Base-by-base conservation (phyloP, 2,888 invertebrate species). In the Synergus laeviventris region DNA sequence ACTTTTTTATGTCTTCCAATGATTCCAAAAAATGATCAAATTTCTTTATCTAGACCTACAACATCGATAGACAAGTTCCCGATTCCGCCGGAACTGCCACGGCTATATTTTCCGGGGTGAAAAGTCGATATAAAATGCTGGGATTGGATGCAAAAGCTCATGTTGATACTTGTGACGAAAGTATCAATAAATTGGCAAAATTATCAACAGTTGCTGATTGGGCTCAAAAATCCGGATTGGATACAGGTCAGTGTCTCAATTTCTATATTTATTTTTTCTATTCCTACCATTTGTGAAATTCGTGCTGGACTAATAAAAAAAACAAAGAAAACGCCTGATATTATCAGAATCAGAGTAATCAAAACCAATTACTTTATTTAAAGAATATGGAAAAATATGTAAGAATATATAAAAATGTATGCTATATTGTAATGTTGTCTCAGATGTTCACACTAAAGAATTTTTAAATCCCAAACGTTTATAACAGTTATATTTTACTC, bases 11-110 rank as follows among this genome's bases (percentile, higher is more conserved):
- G 82, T 82, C 12, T 78, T 76, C 39, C 42, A 77, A 60, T 56
- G 9, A 49, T 73, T 64, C 8, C 16, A 70, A n/a, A 9, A 18
- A 66, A 39, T 36, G 8, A 5, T 9, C n/a, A 60, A 45, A 76
- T 61, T 73, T 56, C 45, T 74, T 16, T 64, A 82, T 79, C 11
- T 76, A 94, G 94, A 95, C 95, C 0, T 95, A 95, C 89, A 94
- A 94, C 83, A 92, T 93, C n/a, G 94, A 95, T 87, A 92, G 92
- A 77, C 95, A 95, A 90, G 94, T 94, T 16, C 93, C 95, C 0
- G 95, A 95, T 85, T 94, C 94, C 2, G 95, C 95, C 1, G 94
- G 93, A 2, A 94, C 95, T 0, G 95, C 94, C 0, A 95, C 95
- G 0, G 94, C 94, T 1, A 92, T 94, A 85, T 93, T 94, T 82